Percentiles rank a stretch among this genome's conserved stretches.
phyloP scores from a whole-genome alignment of 2,797 vertebrate species.

The Enteromius fasciolatus region DNA sequence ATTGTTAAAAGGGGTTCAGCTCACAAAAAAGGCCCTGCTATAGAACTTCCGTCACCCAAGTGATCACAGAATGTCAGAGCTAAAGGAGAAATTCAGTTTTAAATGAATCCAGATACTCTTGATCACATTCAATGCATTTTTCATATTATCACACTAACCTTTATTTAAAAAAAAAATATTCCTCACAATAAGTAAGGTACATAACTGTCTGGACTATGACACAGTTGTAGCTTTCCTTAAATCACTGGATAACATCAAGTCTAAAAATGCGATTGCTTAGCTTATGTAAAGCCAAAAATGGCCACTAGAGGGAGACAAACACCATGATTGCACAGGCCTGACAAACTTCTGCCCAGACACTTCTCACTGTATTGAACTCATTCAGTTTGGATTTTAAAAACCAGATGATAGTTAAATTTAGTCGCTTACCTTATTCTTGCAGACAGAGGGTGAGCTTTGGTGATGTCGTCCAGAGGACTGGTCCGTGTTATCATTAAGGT shows the following conservation, averaged over 20 bases:
- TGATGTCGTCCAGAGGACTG: slow-evolving; percentile 79
- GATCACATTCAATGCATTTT: background rate
- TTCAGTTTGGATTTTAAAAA: background rate
- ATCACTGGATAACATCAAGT: background rate
- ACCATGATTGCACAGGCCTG: background rate
- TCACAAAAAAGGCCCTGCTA: background rate
- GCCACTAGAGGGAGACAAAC: slow-evolving; percentile 53
- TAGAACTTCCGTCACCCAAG: background rate
- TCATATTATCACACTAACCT: background rate
- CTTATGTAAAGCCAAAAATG: background rate
- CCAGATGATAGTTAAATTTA: background rate
- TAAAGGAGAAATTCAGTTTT: background rate
- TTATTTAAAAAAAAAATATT: background rate
- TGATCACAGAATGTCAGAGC: background rate
- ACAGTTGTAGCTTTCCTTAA: background rate
- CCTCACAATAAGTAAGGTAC: background rate
- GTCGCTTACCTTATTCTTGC: slow-evolving; percentile 87
- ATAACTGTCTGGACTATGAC: background rate
- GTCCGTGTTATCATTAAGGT: slow-evolving; percentile 87
- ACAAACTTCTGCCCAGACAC: background rate
- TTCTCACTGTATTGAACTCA: background rate
- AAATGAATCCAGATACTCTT: background rate
- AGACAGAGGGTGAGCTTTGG: slow-evolving; percentile 87
- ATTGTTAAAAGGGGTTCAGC: background rate
- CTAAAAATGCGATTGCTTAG: background rate